These are phyloP conservation scores for Luperina testacea DNA, from an alignment of 2,888 invertebrate genomes.

Conservation along the genomic window DNA sequence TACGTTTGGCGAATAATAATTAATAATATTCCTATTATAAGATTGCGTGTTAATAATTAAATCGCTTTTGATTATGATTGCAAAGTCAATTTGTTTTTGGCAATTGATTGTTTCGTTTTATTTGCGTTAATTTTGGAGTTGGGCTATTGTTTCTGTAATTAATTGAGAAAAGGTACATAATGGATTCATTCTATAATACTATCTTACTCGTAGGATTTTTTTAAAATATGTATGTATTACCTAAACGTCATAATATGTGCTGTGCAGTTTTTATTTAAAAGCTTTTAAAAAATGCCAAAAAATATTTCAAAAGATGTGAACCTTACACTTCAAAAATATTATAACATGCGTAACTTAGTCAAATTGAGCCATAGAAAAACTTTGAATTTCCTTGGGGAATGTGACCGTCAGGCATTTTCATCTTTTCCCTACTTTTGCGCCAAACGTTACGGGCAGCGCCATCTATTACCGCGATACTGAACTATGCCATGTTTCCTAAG, in stretches of 20 bases:
- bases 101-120: slow-evolving; percentile 46
- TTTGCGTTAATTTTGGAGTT: slow-evolving; percentile 22
- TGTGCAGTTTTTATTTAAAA: background rate
- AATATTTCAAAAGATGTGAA: background rate
- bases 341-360: too few species aligned
- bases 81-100: slow-evolving; percentile 52
- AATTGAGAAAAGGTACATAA: background rate
- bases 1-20: slow-evolving; percentile 56
- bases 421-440: background rate
- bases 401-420: background rate
- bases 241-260: background rate
- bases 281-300: background rate
- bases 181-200: background rate
- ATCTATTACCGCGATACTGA: slow-evolving; percentile 22
- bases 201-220: background rate
- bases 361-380: background rate
- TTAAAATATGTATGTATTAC: too few species aligned
- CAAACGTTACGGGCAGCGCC: slow-evolving; percentile 37
- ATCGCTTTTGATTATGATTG: slow-evolving; percentile 57
- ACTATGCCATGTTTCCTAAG: background rate
- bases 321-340: background rate
- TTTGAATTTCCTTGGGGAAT: background rate
- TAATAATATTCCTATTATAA: slow-evolving; percentile 58
- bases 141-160: slow-evolving; percentile 11
- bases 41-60: slow-evolving; percentile 60